Evolutionary conservation across 2,888 invertebrate genomes (phyloP), one percentile per base, ranked within the genome.

Genomic region (Apodemia mormo): DNA sequence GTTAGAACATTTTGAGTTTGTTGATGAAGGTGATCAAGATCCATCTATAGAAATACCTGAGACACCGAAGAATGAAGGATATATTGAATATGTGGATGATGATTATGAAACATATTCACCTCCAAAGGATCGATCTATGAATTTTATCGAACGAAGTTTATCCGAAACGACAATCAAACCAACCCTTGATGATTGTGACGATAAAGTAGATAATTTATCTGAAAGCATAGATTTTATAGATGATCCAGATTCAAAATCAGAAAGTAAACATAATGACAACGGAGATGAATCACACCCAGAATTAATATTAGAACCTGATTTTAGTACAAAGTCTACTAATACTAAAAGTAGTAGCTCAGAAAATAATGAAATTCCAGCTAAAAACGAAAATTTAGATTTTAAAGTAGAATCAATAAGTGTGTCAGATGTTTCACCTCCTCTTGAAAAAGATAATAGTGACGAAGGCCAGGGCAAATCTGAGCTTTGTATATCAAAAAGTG

Each of bases 21-120:
- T 97, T 94, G 98, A 98, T 81, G 97, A 97, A 0, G 97, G 97
- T 0, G 97, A 96, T 0, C 97, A 96, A 80, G 96, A 96, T n/a
- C 95, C 96, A 30, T 94, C 96, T 22, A 92, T 96, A 4, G 96
- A 96, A 77, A 94, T 81, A 1, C 87, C 89, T 2, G 75, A 75
- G 1, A 85, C 85, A 2, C 89, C 85, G 1, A 83, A 80, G 56
- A 92, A 90, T 74, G 85, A 85, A 68, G 90, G 89, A 9, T 93
- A 90, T 75, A 90, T 93, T 90, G 91, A 91, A 71, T 80, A 92
- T 6, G 90, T 92, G 2, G 90, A 92, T 81, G 85, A 94, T 80
- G 87, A 94, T 77, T 82, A 86, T 81, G 82, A 93, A 82, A 74
- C 75, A 2, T 87, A 84, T 74, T 88, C 88, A 14, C 90, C 90